Base-by-base conservation (phyloP, 1,140 invertebrate species). In the Theocolax elegans region DNA sequence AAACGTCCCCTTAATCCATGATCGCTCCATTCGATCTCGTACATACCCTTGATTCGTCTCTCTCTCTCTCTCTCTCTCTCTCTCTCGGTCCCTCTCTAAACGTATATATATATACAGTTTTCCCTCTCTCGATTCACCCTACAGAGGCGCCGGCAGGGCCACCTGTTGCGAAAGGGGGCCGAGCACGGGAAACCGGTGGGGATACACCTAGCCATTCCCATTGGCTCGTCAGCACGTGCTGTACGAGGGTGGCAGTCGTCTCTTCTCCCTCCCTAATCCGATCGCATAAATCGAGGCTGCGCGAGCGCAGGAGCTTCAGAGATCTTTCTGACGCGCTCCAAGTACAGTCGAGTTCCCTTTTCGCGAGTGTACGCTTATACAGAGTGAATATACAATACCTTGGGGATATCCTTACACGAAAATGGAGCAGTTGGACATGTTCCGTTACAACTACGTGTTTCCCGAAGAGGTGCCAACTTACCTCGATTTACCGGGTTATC, bases 361-460 rank as follows among this genome's bases (percentile, higher is more conserved):
- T 0, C 25, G 51, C 42, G 38, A 67, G 64, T 67, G 64, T 49
- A 15, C n/a, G 8, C 38, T 13, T 42, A 13, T 19, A 4, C 17
- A 9, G 9, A 59, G 31, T 59, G 56, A 23, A 25, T 10, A 53
- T 1, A 53, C 9, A 2, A n/a, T 27, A 13, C 35, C 12, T 13
- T 15, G 31, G 13, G 8, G 4, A 35, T 6, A 35, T 6, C 29
- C 1, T 7, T 31, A 23, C 12, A 13, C n/a, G n/a, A 13, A 27
- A 9, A 83, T 84, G 84, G 82, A 86, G 46, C 75, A 84, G 15
- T 83, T 85, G 58, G 83, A 84, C 38, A 83, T 85, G 83, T 85
- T 86, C 63, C 82, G 83, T 35, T 85, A 84, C 58, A 83, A 83
- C 68, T 85, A 85, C 75, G 78, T 82, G 78, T 84, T 78, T n/a